Base-by-base conservation (phyloP, 2,797 vertebrate species). In the Myotis planiceps region DNA sequence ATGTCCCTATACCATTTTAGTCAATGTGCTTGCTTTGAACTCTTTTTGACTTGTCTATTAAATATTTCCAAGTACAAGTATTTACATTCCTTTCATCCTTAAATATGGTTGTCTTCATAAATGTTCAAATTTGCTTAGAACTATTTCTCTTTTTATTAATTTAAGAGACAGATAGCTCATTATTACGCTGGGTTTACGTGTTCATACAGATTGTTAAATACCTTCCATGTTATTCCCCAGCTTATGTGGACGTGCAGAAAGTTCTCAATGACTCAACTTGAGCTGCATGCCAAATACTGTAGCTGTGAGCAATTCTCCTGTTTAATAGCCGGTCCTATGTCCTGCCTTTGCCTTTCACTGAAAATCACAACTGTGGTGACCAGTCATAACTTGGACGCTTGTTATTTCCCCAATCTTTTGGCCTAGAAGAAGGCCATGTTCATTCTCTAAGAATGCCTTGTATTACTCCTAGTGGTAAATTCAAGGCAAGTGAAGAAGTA, bases 181-280 rank as follows among this genome's bases (percentile, higher is more conserved):
- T 89, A 87, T 88, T 93, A 80, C 84, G 6, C 39, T 29, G 34
- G 49, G 49, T 37, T 21, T 96, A 55, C 90, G 25, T 96, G 89
- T 93, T 65, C 88, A 83, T 45, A 45, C 32, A 74, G 55, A 96
- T 96, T 96, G 88, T 84, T 93, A 80, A 71, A 93, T 94, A 42
- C n/a, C 76, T 39, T 93, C 89, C 92, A 75, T n/a, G 16, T 93
- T 96, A 6, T 92, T 96, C 96, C 51, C 39, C 47, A 75, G 91
- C 42, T n/a, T 1, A 39, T 80, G 2, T 80, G 85, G 68, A 88
- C 80, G 39, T 80, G 96, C 51, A 96, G 93, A 87, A 96, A 87
- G 81, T 97, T 60, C 81, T 85, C 95, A 45, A 1, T 94, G 96
- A 97, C 92, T 96, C 93, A 96, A 29, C 92, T 34, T 60, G 6